A percentile compares a stretch with the other conserved stretches of the same genome.
phyloP scores from a whole-genome alignment of 2,113 vertebrate species.

The Emydura subglobosa region DNA sequence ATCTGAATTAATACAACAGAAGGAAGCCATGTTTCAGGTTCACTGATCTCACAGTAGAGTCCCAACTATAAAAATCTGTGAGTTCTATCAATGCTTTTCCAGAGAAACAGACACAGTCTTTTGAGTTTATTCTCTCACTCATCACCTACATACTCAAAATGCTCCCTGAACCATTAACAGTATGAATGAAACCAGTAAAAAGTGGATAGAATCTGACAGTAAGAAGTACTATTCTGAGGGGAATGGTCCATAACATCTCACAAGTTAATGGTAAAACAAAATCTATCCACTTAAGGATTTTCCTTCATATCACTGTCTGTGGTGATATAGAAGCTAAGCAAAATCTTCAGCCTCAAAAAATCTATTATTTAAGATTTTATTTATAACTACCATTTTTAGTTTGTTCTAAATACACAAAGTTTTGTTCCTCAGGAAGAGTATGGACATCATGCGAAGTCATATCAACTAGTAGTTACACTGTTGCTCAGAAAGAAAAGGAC shows the following conservation, averaged over 20 bases:
- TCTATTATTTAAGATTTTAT: neutral
- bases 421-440: neutral
- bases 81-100: neutral
- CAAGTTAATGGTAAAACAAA: conserved; percentile 10
- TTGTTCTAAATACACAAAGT: neutral
- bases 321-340: neutral
- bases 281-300: neutral
- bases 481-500: neutral
- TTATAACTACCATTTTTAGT: neutral
- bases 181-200: conserved; percentile 32
- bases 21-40: conserved; percentile 4
- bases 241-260: neutral
- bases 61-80: conserved; percentile 24
- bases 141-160: conserved; percentile 30
- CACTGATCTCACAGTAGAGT: neutral
- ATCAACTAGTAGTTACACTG: neutral
- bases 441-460: neutral
- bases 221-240: neutral
- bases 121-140: conserved; percentile 30
- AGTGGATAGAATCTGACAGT: conserved; percentile 1
- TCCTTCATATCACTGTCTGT: neutral
- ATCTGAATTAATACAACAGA: no score
- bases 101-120: conserved; percentile 27
- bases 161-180: conserved; percentile 46
- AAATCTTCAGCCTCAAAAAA: neutral